Percentiles rank a stretch among this genome's conserved stretches.
These are phyloP conservation scores for Apteryx mantelli DNA, from an alignment of 2,113 vertebrate genomes.

Conservation along the genomic window DNA sequence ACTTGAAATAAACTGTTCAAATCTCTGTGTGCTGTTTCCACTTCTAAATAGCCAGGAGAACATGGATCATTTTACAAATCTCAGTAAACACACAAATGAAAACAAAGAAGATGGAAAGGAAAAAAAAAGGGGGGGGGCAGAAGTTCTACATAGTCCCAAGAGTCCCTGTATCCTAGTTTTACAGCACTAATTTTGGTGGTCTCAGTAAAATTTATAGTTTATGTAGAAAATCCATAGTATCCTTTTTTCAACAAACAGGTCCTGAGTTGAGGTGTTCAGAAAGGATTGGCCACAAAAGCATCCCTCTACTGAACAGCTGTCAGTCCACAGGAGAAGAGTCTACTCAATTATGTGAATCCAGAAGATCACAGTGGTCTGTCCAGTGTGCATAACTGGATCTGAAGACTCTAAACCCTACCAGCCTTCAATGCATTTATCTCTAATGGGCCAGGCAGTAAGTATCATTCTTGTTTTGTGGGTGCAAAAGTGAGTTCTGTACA, in stretches of 20 bases:
- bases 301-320: neutral
- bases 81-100: neutral
- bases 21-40: neutral
- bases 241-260: neutral
- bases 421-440: neutral
- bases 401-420: neutral
- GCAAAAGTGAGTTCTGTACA: neutral
- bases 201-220: neutral
- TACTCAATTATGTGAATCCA: neutral
- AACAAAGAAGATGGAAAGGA: neutral
- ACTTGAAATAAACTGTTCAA: neutral
- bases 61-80: neutral
- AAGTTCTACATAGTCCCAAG: neutral
- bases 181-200: neutral
- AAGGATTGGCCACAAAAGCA: neutral
- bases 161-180: neutral
- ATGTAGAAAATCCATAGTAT: neutral
- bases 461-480: neutral
- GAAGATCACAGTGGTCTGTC: neutral
- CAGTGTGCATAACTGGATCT: neutral
- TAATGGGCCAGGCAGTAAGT: neutral
- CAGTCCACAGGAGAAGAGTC: rapidly evolving
- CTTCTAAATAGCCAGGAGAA: neutral
- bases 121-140: neutral
- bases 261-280: neutral